These are phyloP conservation scores for Nomia melanderi DNA, from an alignment of 1,140 invertebrate species.

Conservation along the genomic window DNA sequence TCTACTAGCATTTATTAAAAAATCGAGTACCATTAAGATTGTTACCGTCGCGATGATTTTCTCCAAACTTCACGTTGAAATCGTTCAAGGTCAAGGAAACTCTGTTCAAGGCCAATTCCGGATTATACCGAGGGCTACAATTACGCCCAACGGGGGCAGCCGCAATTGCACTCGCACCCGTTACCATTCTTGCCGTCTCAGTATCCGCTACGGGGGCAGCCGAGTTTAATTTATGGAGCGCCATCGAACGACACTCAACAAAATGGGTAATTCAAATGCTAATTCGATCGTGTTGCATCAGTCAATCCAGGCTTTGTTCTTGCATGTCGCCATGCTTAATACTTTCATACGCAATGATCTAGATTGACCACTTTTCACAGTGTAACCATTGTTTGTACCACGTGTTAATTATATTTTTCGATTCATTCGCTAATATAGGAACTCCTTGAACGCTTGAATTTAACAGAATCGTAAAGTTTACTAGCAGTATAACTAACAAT, in stretches of 20 bases:
- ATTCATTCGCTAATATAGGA: no score
- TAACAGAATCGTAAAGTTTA: no score
- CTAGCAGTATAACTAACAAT: no score
- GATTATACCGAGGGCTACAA: slow-evolving; percentile 71
- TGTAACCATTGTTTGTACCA: no score
- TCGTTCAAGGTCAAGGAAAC: background rate
- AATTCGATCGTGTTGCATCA: background rate
- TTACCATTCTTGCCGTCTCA: slow-evolving; percentile 48
- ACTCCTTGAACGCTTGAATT: no score
- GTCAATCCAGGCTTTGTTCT: background rate
- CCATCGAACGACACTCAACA: slow-evolving; percentile 61
- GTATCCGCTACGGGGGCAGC: slow-evolving; percentile 49
- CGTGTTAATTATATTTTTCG: no score
- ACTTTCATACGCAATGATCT: background rate
- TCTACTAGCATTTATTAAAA: no score
- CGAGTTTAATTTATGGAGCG: slow-evolving; percentile 61
- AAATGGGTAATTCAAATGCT: slow-evolving; percentile 49
- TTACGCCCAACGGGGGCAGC: slow-evolving; percentile 65
- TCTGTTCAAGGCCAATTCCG: slow-evolving; percentile 55
- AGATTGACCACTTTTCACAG: no score
- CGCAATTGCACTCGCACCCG: slow-evolving; percentile 62
- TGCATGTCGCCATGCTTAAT: background rate
- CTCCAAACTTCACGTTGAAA: background rate
- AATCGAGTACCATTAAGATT: no score
- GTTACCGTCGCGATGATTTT: no score